These are phyloP conservation scores for Lophura swinhoii DNA, from an alignment of 2,797 vertebrate genomes.

Conservation along the genomic window DNA sequence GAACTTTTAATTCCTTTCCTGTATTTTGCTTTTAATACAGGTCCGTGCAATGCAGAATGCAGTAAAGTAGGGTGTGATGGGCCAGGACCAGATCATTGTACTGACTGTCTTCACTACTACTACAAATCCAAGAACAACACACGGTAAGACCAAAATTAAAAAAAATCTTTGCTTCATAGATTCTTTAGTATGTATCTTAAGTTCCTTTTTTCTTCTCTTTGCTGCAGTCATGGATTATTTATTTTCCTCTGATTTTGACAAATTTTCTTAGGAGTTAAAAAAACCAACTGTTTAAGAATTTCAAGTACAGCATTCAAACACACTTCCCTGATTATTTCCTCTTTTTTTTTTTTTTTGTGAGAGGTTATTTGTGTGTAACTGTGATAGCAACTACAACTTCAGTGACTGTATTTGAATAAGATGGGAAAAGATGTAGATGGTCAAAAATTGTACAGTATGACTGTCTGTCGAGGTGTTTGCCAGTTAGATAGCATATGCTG, in stretches of 20 bases:
- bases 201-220: not conserved
- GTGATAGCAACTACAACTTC: not conserved
- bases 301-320: not conserved
- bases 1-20: not conserved
- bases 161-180: not conserved
- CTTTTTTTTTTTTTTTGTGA: not conserved
- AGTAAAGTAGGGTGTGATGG: constrained; percentile 95
- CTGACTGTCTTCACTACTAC: constrained; percentile 95
- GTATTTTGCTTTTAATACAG: constrained; percentile 75
- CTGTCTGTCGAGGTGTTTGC: not conserved
- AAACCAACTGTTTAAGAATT: not conserved
- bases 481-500: not conserved
- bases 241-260: not conserved
- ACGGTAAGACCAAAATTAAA: constrained; percentile 78
- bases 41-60: constrained; percentile 94
- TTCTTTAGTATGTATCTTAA: not conserved
- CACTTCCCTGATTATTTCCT: not conserved
- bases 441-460: not conserved
- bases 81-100: constrained; percentile 96
- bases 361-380: not conserved
- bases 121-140: constrained; percentile 99
- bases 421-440: not conserved
- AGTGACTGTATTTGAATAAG: not conserved
- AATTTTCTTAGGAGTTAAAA: not conserved
- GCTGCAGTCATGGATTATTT: not conserved